These are phyloP conservation scores for Notothenia coriiceps DNA, from an alignment of 2,113 vertebrate species.

Conservation along the genomic window DNA sequence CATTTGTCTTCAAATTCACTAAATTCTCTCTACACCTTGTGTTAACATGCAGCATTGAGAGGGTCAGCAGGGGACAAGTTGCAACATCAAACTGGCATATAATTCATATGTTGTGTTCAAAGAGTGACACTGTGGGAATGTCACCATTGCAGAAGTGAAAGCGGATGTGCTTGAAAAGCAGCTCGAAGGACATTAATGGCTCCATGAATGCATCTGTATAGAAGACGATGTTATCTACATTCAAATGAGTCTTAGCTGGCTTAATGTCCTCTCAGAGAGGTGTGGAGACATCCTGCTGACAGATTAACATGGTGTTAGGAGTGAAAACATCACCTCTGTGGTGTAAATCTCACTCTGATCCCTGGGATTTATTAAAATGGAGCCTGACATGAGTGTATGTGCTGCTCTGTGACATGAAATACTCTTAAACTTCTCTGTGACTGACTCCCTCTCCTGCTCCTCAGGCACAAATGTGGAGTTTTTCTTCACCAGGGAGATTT, in stretches of 20 bases:
- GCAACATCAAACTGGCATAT: neutral
- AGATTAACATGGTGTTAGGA: conserved; percentile 57
- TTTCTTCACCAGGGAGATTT: conserved; percentile 75
- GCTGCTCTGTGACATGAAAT: conserved; percentile 17
- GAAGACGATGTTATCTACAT: conserved; percentile 58
- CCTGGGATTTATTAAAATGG: neutral
- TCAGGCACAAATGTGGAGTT: conserved; percentile 81
- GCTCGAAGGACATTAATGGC: conserved; percentile 15
- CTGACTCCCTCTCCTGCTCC: conserved; percentile 6
- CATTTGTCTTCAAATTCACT: neutral
- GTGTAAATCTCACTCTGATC: neutral
- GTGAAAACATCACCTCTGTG: conserved; percentile 41
- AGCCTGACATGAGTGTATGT: neutral
- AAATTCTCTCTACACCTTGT: neutral
- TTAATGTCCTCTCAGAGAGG: conserved; percentile 38
- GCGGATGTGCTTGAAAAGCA: conserved; percentile 12
- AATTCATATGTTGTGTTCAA: neutral
- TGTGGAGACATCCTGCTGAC: conserved; percentile 54
- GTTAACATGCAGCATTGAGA: neutral
- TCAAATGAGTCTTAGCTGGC: conserved; percentile 55
- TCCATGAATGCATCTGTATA: conserved; percentile 32
- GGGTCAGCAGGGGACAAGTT: too few relatives aligned
- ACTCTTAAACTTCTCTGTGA: neutral
- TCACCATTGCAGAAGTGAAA: conserved; percentile 6
- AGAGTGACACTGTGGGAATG: neutral